phyloP scores from a whole-genome alignment of 1,140 invertebrate genomes.

The Rhagoletis zephyria region DNA sequence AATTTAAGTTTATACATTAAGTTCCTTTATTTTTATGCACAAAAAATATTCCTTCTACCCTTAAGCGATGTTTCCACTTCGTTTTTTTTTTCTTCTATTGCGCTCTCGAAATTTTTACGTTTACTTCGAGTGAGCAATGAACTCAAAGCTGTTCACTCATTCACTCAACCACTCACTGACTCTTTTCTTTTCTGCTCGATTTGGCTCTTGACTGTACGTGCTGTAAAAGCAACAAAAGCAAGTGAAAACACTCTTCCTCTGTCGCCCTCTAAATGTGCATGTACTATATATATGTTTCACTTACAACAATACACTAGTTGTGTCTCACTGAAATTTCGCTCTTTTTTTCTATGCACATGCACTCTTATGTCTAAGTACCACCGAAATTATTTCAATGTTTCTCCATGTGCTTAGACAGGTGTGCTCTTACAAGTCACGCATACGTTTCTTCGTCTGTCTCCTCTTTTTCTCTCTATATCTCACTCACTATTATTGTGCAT shows the following conservation, averaged over 20 bases:
- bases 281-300: neutral
- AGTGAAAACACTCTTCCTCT: neutral
- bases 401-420: neutral
- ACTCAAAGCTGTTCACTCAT: neutral
- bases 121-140: neutral
- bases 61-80: neutral
- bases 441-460: neutral
- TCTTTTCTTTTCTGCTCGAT: neutral
- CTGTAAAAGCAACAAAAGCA: neutral
- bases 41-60: neutral
- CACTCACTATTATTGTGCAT: neutral
- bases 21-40: neutral
- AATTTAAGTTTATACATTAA: slow-evolving; percentile 38
- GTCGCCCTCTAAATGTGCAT: neutral
- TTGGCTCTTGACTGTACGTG: neutral
- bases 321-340: neutral
- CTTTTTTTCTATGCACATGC: neutral
- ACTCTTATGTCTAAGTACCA: neutral
- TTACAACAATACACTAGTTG: neutral
- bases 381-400: too few relatives aligned
- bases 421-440: neutral
- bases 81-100: neutral
- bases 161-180: neutral
- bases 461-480: neutral
- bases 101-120: neutral